Evolutionary conservation across 2,797 vertebrate species (phyloP).

Genomic region (Morus bassanus): DNA sequence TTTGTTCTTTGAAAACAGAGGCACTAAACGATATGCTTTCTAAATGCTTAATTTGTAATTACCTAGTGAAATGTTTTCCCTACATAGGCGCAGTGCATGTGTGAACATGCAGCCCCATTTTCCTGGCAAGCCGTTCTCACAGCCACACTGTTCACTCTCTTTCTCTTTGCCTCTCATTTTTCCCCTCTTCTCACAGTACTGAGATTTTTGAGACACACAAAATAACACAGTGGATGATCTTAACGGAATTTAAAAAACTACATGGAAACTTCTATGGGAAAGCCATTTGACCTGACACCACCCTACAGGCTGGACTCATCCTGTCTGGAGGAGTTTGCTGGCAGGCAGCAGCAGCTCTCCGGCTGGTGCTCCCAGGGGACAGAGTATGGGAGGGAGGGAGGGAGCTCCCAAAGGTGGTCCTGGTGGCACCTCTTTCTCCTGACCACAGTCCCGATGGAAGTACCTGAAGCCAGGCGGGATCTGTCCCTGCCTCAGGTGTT

Average conservation of each 20-base stretch:
- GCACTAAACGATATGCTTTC: not conserved
- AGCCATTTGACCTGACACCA: not conserved
- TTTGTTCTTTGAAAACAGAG: conserved; percentile 32
- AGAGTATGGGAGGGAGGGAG: not conserved
- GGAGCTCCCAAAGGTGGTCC: not conserved
- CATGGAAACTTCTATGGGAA: not conserved
- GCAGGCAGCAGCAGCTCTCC: not conserved
- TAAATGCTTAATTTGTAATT: conserved; percentile 41
- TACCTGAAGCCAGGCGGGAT: not conserved
- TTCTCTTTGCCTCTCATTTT: not conserved
- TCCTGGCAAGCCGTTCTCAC: fast-evolving
- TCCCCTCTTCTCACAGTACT: not conserved
- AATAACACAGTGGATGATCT: not conserved
- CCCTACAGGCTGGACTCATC: fast-evolving
- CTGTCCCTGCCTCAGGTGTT: fast-evolving
- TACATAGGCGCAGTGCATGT: fast-evolving
- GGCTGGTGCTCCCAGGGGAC: not conserved
- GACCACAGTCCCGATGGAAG: fast-evolving
- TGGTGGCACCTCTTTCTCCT: fast-evolving
- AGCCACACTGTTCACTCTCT: not conserved
- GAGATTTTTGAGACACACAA: not conserved
- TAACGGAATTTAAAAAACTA: not conserved
- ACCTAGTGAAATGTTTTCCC: not conserved
- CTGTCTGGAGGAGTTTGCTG: too few species aligned
- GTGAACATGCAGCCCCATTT: not conserved